Evolutionary conservation across 2,113 vertebrate genomes (phyloP).

Genomic region (Cyprinodon tularosa): DNA sequence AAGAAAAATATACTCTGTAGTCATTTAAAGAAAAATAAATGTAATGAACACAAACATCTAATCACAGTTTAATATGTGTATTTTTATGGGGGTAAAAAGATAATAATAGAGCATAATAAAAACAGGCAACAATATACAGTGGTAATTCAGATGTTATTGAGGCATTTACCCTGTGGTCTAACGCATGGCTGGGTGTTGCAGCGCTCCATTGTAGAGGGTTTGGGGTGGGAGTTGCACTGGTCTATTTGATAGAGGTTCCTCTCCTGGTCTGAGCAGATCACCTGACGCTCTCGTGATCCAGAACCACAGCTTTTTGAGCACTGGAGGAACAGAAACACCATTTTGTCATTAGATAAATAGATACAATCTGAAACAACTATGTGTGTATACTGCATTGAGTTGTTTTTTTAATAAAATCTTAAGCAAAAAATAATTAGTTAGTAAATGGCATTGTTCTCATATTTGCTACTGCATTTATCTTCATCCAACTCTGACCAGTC

Average conservation of each 20-base stretch:
- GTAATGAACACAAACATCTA: not conserved
- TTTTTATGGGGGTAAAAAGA: not conserved
- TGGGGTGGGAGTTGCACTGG: constrained; percentile 75
- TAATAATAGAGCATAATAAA: not conserved
- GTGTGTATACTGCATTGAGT: too few species aligned
- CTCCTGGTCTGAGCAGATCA: constrained; percentile 85
- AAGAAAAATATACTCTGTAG: too few species aligned
- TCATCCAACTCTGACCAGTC: not conserved
- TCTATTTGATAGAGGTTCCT: constrained; percentile 80
- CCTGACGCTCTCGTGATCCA: constrained; percentile 88
- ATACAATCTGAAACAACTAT: too few species aligned
- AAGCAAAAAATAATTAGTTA: too few species aligned
- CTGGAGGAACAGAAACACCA: constrained; percentile 64
- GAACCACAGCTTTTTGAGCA: constrained; percentile 90
- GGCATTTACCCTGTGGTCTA: constrained; percentile 84
- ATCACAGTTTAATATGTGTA: not conserved
- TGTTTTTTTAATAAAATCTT: too few species aligned
- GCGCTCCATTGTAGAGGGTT: constrained; percentile 81
- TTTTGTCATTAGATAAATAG: not conserved
- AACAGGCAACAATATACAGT: not conserved
- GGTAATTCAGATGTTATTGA: not conserved
- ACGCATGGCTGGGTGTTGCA: constrained; percentile 91
- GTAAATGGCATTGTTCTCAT: too few species aligned
- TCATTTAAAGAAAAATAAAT: not conserved
- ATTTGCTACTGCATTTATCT: too few species aligned